phyloP scores from a whole-genome alignment of 2,888 invertebrate species.

The Thymelicus lineola region DNA sequence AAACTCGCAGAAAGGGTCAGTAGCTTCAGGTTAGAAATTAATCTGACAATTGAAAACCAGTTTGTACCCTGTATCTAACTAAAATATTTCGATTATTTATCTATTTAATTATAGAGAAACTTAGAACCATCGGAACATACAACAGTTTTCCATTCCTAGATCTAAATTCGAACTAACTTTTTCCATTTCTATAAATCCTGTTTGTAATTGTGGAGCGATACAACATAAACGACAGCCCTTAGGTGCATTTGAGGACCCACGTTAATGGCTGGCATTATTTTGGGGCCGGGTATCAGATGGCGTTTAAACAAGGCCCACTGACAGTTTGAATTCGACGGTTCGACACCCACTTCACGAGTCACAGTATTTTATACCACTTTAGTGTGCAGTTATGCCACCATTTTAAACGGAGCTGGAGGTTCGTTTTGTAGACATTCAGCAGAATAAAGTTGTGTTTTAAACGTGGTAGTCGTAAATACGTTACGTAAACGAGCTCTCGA shows the following conservation, averaged over 20 bases:
- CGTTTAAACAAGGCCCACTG: slow-evolving; percentile 53
- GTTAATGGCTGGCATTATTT: slow-evolving; percentile 69
- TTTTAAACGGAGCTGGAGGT: slow-evolving; percentile 57
- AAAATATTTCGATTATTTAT: no score
- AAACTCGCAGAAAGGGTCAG: no score
- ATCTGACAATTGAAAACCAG: no score
- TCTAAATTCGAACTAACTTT: neutral
- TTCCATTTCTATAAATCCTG: neutral
- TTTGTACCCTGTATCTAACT: no score
- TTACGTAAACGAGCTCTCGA: slow-evolving; percentile 33
- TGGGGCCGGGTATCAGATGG: slow-evolving; percentile 58
- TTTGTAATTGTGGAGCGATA: neutral
- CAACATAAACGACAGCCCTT: slow-evolving; percentile 50
- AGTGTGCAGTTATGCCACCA: slow-evolving; percentile 59
- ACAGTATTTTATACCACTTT: slow-evolving; percentile 61
- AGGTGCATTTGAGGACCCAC: slow-evolving; percentile 55
- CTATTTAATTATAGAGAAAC: no score
- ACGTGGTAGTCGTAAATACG: slow-evolving; percentile 37
- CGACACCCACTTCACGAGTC: slow-evolving; percentile 55
- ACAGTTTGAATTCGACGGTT: slow-evolving; percentile 59
- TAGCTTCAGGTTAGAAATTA: no score
- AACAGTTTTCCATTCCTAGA: no score
- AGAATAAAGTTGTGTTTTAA: slow-evolving; percentile 38
- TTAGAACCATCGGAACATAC: no score
- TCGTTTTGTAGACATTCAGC: slow-evolving; percentile 40